phyloP scores from a whole-genome alignment of 1,140 invertebrate species.

The Saccostrea cuccullata region DNA sequence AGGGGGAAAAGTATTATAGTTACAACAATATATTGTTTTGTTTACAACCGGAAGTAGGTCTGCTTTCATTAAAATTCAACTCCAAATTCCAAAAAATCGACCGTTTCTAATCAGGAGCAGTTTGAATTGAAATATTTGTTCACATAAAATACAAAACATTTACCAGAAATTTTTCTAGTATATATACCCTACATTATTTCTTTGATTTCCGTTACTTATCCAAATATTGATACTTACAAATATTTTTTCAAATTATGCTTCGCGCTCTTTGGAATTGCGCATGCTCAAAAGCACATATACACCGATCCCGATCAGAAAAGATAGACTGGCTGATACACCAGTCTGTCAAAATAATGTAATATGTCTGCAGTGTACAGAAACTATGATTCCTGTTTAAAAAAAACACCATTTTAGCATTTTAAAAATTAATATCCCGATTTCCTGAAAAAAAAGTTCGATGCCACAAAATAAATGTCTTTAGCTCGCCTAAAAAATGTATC shows the following conservation, averaged over 20 bases:
- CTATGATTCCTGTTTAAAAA: no score
- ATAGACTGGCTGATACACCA: no score
- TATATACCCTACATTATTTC: not conserved
- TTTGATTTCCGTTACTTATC: not conserved
- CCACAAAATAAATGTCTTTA: no score
- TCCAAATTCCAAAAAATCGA: not conserved
- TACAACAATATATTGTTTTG: not conserved
- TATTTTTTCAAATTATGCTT: conserved; percentile 20
- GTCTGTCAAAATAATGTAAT: no score
- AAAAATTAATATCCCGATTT: no score
- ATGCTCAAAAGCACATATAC: not conserved
- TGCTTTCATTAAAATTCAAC: not conserved
- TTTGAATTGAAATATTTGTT: not conserved
- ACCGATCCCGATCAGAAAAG: not conserved
- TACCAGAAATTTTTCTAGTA: no score
- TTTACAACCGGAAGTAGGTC: conserved; percentile 1
- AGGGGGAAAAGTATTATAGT: not conserved
- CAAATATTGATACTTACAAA: conserved; percentile 15
- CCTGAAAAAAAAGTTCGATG: no score
- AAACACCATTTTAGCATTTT: no score
- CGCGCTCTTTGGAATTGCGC: conserved; percentile 19
- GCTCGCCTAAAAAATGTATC: no score
- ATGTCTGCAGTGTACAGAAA: no score
- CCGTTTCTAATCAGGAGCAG: not conserved
- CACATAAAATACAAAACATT: no score